Percentiles rank a stretch among this genome's conserved stretches.
These are phyloP conservation scores for Strongylocentrotus purpuratus DNA, from an alignment of 35 echinoderm and acorn worm genomes.

Conservation along the genomic window DNA sequence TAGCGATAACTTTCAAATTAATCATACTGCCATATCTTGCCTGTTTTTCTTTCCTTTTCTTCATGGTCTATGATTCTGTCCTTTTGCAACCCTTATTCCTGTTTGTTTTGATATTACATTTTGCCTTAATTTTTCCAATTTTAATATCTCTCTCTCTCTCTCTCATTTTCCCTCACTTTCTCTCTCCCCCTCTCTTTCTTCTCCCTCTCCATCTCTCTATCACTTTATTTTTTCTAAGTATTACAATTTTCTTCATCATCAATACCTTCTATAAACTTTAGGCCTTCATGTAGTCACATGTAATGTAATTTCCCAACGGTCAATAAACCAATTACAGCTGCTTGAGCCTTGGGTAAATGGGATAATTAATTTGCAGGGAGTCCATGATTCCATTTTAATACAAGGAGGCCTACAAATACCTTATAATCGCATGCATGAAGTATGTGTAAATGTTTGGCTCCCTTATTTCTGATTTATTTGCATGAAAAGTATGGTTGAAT, in stretches of 20 bases:
- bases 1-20: neutral
- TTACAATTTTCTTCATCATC: neutral
- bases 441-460: too few species aligned
- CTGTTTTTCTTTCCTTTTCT: neutral
- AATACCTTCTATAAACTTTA: neutral
- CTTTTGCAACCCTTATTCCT: too few species aligned
- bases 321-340: neutral
- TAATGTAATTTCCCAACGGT: slow-evolving; percentile 3
- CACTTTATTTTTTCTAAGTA: neutral
- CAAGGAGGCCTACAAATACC: too few species aligned
- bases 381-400: neutral
- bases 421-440: too few species aligned
- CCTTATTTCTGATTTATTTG: neutral
- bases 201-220: neutral
- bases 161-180: too few species aligned
- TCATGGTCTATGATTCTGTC: too few species aligned
- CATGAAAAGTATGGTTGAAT: too few species aligned
- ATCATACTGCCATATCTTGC: neutral
- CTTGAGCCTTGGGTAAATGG: neutral
- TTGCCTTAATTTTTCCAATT: too few species aligned
- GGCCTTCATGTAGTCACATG: neutral
- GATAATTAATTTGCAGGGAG: neutral
- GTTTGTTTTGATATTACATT: too few species aligned
- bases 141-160: too few species aligned
- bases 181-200: too few species aligned